Percentiles rank a stretch among this genome's conserved stretches.
These are phyloP conservation scores for Lacerta viridis DNA, from an alignment of 2,797 vertebrate species.

Conservation along the genomic window DNA sequence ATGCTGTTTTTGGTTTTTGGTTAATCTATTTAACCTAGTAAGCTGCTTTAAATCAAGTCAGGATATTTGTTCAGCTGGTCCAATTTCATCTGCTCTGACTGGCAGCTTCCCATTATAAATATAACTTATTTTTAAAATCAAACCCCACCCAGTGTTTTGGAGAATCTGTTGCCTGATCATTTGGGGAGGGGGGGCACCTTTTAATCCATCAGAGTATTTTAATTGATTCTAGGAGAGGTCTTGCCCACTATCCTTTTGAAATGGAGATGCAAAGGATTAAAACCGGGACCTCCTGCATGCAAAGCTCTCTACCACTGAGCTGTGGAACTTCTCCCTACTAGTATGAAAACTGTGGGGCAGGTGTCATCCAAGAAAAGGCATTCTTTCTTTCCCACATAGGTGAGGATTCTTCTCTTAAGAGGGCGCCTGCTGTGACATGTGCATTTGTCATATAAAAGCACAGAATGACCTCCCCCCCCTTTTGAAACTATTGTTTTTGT, in stretches of 20 bases:
- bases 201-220: background rate
- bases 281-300: too few relatives aligned
- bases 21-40: background rate
- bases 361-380: background rate
- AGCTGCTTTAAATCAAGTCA: background rate
- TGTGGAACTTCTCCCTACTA: background rate
- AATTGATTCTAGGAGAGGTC: background rate
- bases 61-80: background rate
- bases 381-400: background rate
- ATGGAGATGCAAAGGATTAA: too few relatives aligned
- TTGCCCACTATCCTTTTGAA: background rate
- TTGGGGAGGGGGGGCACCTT: too few relatives aligned
- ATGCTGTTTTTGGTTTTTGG: background rate
- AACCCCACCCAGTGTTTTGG: too few relatives aligned
- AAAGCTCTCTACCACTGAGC: background rate
- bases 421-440: background rate
- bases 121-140: too few relatives aligned
- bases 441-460: background rate
- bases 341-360: background rate
- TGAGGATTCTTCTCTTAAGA: background rate
- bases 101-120: background rate
- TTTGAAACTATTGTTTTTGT: conserved; percentile 1
- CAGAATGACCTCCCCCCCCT: background rate
- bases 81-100: background rate
- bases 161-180: too few relatives aligned